Evolutionary conservation across 2,113 vertebrate genomes (phyloP), one percentile per base, ranked within the genome.

Genomic region (Uria aalge): DNA sequence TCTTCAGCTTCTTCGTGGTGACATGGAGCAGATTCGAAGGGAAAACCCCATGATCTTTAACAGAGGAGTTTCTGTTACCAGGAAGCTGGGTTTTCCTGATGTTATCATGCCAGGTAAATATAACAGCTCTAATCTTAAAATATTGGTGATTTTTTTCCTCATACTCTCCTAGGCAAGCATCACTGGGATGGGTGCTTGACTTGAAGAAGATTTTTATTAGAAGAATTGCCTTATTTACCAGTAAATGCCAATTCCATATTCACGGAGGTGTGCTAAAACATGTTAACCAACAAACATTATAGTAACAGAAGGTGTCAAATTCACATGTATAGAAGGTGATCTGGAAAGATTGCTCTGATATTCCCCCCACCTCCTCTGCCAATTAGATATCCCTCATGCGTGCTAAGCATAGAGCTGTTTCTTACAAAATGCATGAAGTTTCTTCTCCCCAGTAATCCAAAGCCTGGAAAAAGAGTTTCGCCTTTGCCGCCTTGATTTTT

Each of bases 61-160:
- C 98, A 98, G 99, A 90, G 99, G 99, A 0, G 96, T 99, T 96
- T 98, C 99, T 75, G 96, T 99, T 94, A 99, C 99, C 80, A 98
- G 99, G 96, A 99, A 99, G 97, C 96, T 99, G 94, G 99, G 99
- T 55, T 99, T 99, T 95, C 99, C 99, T 80, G 99, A 99, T 97
- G 99, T 99, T 89, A 99, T 99, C 96, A 98, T 99, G 99, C 99
- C 99, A 99, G 99, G 99, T 99, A 97, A 97, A 96, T 36, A 23
- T 5, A 89, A 78, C 32, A 81, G 30, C 76, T 91, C 60, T 71
- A 30, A 81, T 48, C 40, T n/a, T 50, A 52, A 89, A 48, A 57
- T 63, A 16, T 4, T 38, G n/a, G 3, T 29, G 3, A 3, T 27
- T 55, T 32, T 60, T 81, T 74, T 32, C 20, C 62, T 90, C 20